Base-by-base conservation (phyloP, 2,888 invertebrate species). In the Cordilura impudica region DNA sequence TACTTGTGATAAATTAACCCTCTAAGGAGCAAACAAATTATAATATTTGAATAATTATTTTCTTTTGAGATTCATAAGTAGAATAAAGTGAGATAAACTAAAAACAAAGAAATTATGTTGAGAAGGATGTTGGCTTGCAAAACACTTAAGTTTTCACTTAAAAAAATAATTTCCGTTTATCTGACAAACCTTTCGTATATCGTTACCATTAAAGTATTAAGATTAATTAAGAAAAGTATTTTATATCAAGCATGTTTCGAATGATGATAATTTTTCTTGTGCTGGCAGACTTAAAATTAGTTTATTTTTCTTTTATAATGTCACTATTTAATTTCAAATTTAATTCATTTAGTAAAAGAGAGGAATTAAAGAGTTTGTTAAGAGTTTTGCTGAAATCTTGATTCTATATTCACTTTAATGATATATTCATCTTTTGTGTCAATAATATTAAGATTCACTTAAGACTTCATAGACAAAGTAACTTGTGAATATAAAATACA, bases 361-460 rank as follows among this genome's bases (percentile, higher is more conserved):
- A 26, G 6, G 6, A 26, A 26, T n/a, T n/a, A 26, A 26, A 26
- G 6, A 26, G 6, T 16, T 47, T 0, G 18, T 19, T 3, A n/a
- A 43, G 7, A 14, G n/a, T 43, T 16, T 3, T 43, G 18, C 12
- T 12, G 0, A 12, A 19, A 19, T 21, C 12, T 47, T 49, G 12
- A 23, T 26, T 0, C 6, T 2, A 6, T 4, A 0, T 1, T n/a
- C n/a, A 7, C 14, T 18, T 35, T 35, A 63, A 71, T 14, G 43
- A 45, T 53, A 71, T 45, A 53, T 54, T 60, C 35, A 39, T 26
- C 45, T n/a, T n/a, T 35, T 60, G 18, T 71, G 61, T 71, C 71
- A 71, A 61, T 61, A 61, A 31, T 53, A 71, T 53, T 29, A 61
- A 54, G 61, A 71, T 54, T 71, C 61, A 71, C 54, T 71, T 61